Base-by-base conservation (phyloP, 2,888 invertebrate species). In the Acrobasis repandana region DNA sequence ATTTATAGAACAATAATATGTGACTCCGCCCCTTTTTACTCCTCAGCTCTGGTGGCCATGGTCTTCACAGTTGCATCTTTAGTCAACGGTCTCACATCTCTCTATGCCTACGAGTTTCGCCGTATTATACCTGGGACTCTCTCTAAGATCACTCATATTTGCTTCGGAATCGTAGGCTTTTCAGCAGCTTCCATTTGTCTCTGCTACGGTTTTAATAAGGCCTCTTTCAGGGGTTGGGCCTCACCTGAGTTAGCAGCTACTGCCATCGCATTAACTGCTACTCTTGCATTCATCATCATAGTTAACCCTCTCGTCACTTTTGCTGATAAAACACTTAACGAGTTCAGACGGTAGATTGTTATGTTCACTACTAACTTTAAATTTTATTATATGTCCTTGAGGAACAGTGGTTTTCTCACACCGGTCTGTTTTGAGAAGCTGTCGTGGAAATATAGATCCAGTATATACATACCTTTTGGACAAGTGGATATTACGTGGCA, bases 201-300 rank as follows among this genome's bases (percentile, higher is more conserved):
- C 15, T 80, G 79, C 67, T 85, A 77, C 43, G 88, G 86, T 0
- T 75, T 85, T n/a, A 79, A 82, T 2, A 88, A 86, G 46, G 3
- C 0, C 3, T 36, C 50, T 2, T 85, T 87, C 60, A 79, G 67
- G 56, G 49, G 0, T 4, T 83, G 79, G 80, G 64, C 76, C 4
- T 70, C 73, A 5, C 61, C 69, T 6, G 65, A 63, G 0, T 59
- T 79, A 4, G 69, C 79, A 1, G 67, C 75, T 46, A 71, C 79
- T 0, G 49, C 79, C n/a, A 83, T 87, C 18, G 57, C 28, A 16
- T n/a, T 57, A 0, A 33, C 47, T 48, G 57, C 48, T 9, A 48
- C 34, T 11, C 48, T 48, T 15, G 18, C 28, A 9, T 11, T 20
- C 15, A 57, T 61, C 16, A 51, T 56, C 16, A 57, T 47, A 28